Conservation (phyloP, 2,797 vertebrate genomes). For the Chanos chanos region DNA sequence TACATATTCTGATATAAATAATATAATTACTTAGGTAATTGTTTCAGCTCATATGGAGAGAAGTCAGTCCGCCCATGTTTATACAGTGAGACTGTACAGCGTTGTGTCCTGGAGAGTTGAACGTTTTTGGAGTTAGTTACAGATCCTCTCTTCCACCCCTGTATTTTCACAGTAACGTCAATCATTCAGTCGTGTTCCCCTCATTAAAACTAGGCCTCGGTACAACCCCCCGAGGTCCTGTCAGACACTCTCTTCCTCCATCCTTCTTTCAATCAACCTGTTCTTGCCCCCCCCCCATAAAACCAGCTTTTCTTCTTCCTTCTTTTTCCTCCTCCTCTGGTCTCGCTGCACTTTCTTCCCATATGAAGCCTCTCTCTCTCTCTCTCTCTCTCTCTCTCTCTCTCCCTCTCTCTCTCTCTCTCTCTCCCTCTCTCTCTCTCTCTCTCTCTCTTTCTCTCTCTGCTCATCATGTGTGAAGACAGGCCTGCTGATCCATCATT, state of each 20-base stretch:
- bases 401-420: slow-evolving; percentile 24
- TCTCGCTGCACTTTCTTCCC: too few species aligned
- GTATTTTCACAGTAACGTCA: not conserved
- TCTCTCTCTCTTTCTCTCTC: slow-evolving; percentile 43
- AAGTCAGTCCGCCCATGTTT: too few species aligned
- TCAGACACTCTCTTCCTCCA: not conserved
- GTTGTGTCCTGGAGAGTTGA: too few species aligned
- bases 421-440: slow-evolving; percentile 23
- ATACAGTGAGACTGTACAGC: too few species aligned
- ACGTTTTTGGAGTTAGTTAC: too few species aligned
- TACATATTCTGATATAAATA: slow-evolving; percentile 21
- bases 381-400: slow-evolving; percentile 3
- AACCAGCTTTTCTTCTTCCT: slow-evolving; percentile 19
- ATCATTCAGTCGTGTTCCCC: not conserved
- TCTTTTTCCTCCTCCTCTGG: not conserved
- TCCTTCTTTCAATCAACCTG: too few species aligned
- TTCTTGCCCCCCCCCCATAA: slow-evolving; percentile 26
- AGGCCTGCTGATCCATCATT: slow-evolving; percentile 18
- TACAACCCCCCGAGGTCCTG: not conserved
- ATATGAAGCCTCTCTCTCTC: not conserved
- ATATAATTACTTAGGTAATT: slow-evolving; percentile 8
- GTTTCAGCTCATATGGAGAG: too few species aligned
- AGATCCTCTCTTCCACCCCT: too few species aligned
- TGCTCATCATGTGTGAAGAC: slow-evolving; percentile 44
- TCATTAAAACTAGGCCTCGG: slow-evolving; percentile 2